Percentiles rank a stretch among this genome's conserved stretches.
phyloP scores from a whole-genome alignment of 2,888 invertebrate genomes.

The Theodoxus fluviatilis region DNA sequence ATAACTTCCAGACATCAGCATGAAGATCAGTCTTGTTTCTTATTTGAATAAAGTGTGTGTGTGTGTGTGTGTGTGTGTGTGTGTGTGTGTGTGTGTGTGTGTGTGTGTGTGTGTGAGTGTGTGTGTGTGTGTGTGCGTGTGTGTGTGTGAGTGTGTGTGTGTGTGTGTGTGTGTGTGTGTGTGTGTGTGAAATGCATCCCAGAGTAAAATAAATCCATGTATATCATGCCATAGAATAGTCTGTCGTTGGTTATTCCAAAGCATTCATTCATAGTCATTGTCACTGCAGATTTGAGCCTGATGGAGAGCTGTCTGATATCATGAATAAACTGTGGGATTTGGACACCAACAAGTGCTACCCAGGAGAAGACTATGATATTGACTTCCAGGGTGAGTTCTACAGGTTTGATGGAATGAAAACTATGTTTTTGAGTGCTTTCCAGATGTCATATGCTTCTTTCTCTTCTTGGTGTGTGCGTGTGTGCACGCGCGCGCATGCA shows the following conservation, averaged over 20 bases:
- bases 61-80: constrained; percentile 16
- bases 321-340: constrained; percentile 60
- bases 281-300: constrained; percentile 44
- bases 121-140: constrained; percentile 23
- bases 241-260: not conserved
- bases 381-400: constrained; percentile 59
- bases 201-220: too few species aligned
- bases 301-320: constrained; percentile 56
- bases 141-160: constrained; percentile 23
- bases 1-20: not conserved
- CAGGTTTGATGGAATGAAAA: not conserved
- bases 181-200: constrained; percentile 20
- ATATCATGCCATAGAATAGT: not conserved
- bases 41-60: constrained; percentile 15
- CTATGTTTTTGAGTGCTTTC: not conserved
- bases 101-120: constrained; percentile 20
- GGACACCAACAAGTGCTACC: constrained; percentile 60
- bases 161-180: constrained; percentile 23
- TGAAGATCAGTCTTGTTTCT: not conserved
- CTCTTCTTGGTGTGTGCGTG: constrained; percentile 15
- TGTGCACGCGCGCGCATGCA: constrained; percentile 6
- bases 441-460: not conserved
- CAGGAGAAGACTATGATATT: constrained; percentile 58
- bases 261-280: not conserved
- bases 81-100: constrained; percentile 20